Conservation (phyloP, 2,888 invertebrate species). For the Gryllus longicercus region DNA sequence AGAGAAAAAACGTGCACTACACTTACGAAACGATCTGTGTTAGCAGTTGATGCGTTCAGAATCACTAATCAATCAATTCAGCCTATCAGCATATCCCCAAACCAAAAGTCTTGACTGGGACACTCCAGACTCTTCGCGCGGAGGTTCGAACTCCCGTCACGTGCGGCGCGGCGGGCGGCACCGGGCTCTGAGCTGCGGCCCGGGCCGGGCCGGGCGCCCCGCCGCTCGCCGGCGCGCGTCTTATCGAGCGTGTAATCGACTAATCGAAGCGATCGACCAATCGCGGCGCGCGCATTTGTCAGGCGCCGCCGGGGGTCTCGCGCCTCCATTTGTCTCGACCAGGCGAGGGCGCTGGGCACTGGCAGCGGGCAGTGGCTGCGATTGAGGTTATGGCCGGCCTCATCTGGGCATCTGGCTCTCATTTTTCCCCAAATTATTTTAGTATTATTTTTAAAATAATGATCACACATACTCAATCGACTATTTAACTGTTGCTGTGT, state of each 20-base stretch:
- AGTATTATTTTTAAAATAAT: no score
- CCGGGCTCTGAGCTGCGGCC: not conserved
- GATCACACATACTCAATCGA: no score
- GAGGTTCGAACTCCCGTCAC: not conserved
- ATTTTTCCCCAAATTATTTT: no score
- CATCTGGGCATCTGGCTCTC: no score
- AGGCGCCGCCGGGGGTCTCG: not conserved
- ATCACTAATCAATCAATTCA: no score
- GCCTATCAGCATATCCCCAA: no score
- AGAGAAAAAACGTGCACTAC: no score
- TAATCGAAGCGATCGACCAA: slow-evolving; percentile 17
- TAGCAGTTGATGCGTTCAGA: no score
- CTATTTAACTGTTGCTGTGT: no score
- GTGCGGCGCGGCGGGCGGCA: not conserved
- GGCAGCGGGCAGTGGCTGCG: not conserved
- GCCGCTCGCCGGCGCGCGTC: not conserved
- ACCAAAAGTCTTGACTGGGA: no score
- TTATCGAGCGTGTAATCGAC: slow-evolving; percentile 17
- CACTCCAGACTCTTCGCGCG: not conserved
- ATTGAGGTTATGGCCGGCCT: no score
- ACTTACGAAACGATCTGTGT: no score
- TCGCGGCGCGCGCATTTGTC: not conserved
- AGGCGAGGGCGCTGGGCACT: not conserved
- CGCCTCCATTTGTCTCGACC: not conserved
- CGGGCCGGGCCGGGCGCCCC: not conserved